Base-by-base conservation (phyloP, 2,113 vertebrate species). In the Serinus canaria region DNA sequence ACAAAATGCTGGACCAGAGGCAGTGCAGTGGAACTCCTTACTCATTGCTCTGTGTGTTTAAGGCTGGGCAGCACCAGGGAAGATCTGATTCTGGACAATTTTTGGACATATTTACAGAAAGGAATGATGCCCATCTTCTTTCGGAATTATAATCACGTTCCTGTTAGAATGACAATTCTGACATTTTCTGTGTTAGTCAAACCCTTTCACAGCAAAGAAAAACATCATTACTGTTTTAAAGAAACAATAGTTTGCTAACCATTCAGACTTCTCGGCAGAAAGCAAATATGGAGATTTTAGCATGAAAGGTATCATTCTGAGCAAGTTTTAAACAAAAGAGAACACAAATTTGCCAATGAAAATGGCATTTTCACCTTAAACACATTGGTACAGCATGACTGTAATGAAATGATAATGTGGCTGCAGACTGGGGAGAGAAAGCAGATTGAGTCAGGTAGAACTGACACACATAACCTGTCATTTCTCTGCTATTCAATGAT, bases 401-500 rank as follows among this genome's bases (percentile, higher is more conserved):
- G 20, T 60, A 82, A 89, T 68, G 73, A 90, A 96, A 94, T 79
- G 10, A 83, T 86, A 50, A 81, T 43, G 62, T 33, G 31, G 56
- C 69, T 89, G 69, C 58, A 78, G 83, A 72, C 52, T 80, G 88
- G 88, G 67, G 59, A 86, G 64, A 82, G 67, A 85, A 68, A 72
- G 64, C 87, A 39, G 58, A 94, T 28, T 73, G 69, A 96, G n/a
- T 73, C 64, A 50, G 67, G 53, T 33, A 93, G 76, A 95, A 92
- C 73, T 80, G 66, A 94, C 84, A 92, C 8, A 92, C 35, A 62
- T 43, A 43, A 93, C 62, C 75, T 91, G 64, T 86, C 1, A 94
- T 87, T 97, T 87, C 68, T 91, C 94, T 84, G 78, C 60, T 95
- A 91, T 93, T 93, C 78, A 90, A 47, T 74, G 74, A 80, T 37